Conservation (phyloP, 2,888 invertebrate genomes). For the Axea sp. region DNA sequence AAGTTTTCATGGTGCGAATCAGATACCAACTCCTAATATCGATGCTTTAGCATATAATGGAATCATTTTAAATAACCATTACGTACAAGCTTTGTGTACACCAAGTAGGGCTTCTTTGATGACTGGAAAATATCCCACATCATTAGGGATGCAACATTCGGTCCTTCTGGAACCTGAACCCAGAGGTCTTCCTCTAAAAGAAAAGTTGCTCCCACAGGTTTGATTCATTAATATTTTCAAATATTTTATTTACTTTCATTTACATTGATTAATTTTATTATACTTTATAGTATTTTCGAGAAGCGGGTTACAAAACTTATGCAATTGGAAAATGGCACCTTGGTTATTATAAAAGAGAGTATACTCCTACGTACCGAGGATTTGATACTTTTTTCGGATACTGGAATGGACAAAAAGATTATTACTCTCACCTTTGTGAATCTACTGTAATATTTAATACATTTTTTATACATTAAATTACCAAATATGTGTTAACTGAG, state of each 20-base stretch:
- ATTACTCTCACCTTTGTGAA: conserved; percentile 82
- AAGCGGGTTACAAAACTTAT: conserved; percentile 80
- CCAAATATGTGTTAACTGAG: conserved; percentile 58
- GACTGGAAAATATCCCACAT: conserved; percentile 91
- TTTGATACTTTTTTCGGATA: conserved; percentile 92
- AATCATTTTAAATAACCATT: conserved; percentile 91
- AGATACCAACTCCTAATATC: conserved; percentile 93
- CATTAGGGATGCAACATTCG: conserved; percentile 87
- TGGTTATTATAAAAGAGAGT: conserved; percentile 80
- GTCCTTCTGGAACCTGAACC: conserved; percentile 86
- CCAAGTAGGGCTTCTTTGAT: conserved; percentile 89
- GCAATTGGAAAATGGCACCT: conserved; percentile 82
- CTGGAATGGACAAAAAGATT: conserved; percentile 88
- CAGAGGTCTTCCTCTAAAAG: conserved; percentile 85
- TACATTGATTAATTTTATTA: not conserved
- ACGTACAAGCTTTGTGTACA: conserved; percentile 91
- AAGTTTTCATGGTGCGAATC: conserved; percentile 91
- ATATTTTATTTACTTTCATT: no score
- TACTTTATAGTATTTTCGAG: conserved; percentile 77
- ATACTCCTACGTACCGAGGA: conserved; percentile 86
- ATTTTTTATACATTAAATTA: no score
- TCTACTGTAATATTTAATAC: no score
- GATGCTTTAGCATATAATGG: conserved; percentile 92
- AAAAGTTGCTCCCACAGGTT: conserved; percentile 85
- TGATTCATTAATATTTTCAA: no score